Base-by-base conservation (phyloP, 2,888 invertebrate species). In the Ichneumoninae sp. region DNA sequence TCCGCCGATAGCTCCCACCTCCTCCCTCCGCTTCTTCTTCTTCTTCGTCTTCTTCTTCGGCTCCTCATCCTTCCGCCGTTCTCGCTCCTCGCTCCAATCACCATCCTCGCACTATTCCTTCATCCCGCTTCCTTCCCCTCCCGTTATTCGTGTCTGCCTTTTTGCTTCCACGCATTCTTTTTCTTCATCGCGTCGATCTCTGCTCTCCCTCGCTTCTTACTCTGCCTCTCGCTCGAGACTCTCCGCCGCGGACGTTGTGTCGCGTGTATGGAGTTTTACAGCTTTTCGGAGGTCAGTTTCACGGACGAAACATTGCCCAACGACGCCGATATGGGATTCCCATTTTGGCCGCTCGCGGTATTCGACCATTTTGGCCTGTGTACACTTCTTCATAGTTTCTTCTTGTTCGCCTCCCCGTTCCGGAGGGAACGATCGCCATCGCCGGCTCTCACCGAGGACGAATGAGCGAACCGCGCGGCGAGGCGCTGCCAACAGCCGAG, bases 111-210 rank as follows among this genome's bases (percentile, higher is more conserved):
- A 13, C 26, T 73, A 13, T 73, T 57, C 40, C 33, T 73, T 36
- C 30, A 69, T 69, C 19, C 47, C 50, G 50, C 69, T 69, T 69
- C 47, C 52, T 77, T 71, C 63, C 71, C 71, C 36, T 71, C 19
- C 52, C 40, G 30, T 63, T 79, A 68, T 44, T 69, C 40, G 36
- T 47, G 44, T 54, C 30, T 30, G 26, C 33, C 70, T 40, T 57
- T 57, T 63, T 54, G 26, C 22, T 52, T 65, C 75, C 19, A 36
- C 60, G 65, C 68, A 71, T 71, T 36, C 66, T 54, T 60, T 50
- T 36, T 65, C 52, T 40, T 69, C 36, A 65, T 54, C 40, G 40
- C 40, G 40, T 3, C 40, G 40, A 40, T 81, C 47, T 68, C 36
- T 33, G 26, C 44, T 71, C 50, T 69, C 74, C 60, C 22, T 60